Evolutionary conservation across 1,140 invertebrate genomes (phyloP), one percentile per base, ranked within the genome.

Genomic region (Ladona fulva): DNA sequence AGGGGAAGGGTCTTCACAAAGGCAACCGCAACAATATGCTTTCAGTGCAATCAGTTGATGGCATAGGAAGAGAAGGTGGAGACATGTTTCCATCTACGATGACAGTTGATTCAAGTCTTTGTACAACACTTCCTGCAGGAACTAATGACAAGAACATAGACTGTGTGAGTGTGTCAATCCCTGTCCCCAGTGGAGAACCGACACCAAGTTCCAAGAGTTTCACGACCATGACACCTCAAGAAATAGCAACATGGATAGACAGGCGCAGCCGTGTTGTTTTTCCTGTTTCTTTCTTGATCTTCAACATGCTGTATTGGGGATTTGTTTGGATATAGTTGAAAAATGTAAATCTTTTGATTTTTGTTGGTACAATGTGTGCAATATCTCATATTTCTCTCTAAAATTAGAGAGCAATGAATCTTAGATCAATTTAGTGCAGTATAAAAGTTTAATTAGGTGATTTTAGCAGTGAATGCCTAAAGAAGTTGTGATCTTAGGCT

Each of bases 161-260:
- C 25, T 77, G 76, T 59, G 25, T 52, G 10, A 77, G 76, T 29
- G 59, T 77, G 12, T 19, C 24, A 1, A 77, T 77, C 16, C 76
- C 76, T 19, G 76, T 77, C 22, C 76, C 76, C 19, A n/a, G 24
- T 19, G 24, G 24, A 19, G 24, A 75, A 75, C 81, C 83, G 83
- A 81, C 85, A 83, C 44, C 86, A 84, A 24, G 11, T 42, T 78
- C 75, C 42, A 82, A 86, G 80, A 87, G 88, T 25, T 93, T 93
- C 87, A 93, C 93, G 16, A 94, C 92, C 3, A 92, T 95, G 89
- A 94, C 93, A 0, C 93, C 94, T 0, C 93, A 95, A 81, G 92
- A 95, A 83, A 94, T 94, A 59, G 92, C 94, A 77, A 92, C 92
- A 73, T 94, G 93, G 93, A 94, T 96, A 74, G 94, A 95, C 84